Conservation (phyloP, 2,797 vertebrate genomes). For the Hipposideros larvatus region DNA sequence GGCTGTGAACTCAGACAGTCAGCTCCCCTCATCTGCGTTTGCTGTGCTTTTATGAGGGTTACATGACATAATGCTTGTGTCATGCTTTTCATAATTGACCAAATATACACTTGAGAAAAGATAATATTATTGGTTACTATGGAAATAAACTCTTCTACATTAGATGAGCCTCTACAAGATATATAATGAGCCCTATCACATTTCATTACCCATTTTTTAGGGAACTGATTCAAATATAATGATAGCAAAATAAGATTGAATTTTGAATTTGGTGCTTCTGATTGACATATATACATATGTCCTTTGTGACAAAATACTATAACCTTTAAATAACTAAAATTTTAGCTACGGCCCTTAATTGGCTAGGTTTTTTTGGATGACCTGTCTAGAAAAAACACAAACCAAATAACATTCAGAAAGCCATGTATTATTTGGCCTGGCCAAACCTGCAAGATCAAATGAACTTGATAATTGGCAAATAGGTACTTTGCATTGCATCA, state of each 20-base stretch:
- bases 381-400: not conserved
- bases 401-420: not conserved
- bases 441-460: not conserved
- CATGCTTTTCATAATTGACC: not conserved
- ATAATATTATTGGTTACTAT: not conserved
- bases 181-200: not conserved
- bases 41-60: not conserved
- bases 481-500: not conserved
- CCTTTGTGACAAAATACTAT: not conserved
- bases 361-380: not conserved
- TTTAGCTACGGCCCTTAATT: not conserved
- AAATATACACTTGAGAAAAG: not conserved
- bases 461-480: not conserved
- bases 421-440: not conserved
- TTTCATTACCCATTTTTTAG: not conserved
- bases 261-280: not conserved
- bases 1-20: not conserved
- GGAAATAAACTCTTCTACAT: not conserved
- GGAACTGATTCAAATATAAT: slow-evolving; percentile 20
- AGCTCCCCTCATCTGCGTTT: not conserved
- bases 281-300: not conserved
- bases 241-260: not conserved
- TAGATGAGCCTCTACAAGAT: not conserved
- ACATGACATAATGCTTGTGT: not conserved
- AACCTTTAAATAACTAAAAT: not conserved